phyloP scores from a whole-genome alignment of 1,140 invertebrate genomes.

The Nasonia longicornis region DNA sequence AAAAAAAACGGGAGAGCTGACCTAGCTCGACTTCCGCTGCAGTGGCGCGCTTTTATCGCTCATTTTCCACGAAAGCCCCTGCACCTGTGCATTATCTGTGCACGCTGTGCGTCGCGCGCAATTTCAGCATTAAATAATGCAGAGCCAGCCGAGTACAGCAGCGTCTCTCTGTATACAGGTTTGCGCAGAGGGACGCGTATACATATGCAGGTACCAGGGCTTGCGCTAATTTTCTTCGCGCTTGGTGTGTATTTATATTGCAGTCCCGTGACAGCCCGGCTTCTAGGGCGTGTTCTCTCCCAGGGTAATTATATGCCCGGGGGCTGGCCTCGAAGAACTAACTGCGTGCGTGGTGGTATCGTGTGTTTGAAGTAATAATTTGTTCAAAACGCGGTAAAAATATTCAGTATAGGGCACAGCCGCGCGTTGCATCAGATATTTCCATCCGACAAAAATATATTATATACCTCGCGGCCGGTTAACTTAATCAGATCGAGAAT shows the following conservation, averaged over 20 bases:
- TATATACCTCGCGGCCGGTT: not conserved
- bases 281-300: not conserved
- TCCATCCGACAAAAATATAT: not conserved
- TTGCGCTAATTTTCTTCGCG: slow-evolving; percentile 25
- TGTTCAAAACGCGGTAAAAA: too few species aligned
- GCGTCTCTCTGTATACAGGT: not conserved
- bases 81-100: slow-evolving; percentile 15
- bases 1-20: slow-evolving; percentile 3
- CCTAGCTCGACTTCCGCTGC: slow-evolving; percentile 11
- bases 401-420: too few species aligned
- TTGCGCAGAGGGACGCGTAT: not conserved
- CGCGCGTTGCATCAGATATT: too few species aligned
- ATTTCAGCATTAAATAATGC: slow-evolving; percentile 53
- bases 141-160: slow-evolving; percentile 32
- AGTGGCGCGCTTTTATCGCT: slow-evolving; percentile 15
- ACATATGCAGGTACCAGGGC: not conserved
- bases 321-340: not conserved
- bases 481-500: not conserved
- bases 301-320: not conserved
- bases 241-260: slow-evolving; percentile 27
- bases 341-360: not conserved
- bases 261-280: not conserved
- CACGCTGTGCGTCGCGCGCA: slow-evolving; percentile 27
- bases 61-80: slow-evolving; percentile 26
- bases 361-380: not conserved